Evolutionary conservation across 2,888 invertebrate genomes (phyloP), one percentile per base, ranked within the genome.

Genomic region (Cerastis leucographa): DNA sequence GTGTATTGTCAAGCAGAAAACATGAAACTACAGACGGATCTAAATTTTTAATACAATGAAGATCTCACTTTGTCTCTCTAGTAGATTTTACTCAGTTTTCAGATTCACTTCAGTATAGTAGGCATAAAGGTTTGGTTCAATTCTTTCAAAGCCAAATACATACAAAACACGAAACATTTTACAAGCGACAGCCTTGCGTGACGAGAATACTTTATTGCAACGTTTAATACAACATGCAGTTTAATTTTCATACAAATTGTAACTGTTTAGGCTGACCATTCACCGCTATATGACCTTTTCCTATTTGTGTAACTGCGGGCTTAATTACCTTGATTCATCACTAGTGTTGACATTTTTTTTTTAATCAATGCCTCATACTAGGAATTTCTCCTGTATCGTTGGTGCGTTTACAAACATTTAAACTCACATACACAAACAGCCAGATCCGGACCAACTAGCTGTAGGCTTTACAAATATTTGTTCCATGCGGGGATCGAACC

Each of bases 131-230:
- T 49, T 65, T 35, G 12, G 0, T 35, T 19, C 22, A 22, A 54
- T n/a, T 40, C 40, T 17, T 80, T 77, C 51, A 59, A 77, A 71
- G 51, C 44, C 51, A 69, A 49, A 61, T 35, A 80, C 35, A 59
- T 22, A n/a, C 14, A 29, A 40, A 40, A 22, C 59, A 62, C 29
- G 74, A 77, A 46, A 66, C 82, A 56, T 65, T 70, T 71, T 46
- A 71, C 51, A 29, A 56, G 49, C 69, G n/a, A 59, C 62, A 59
- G 51, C 65, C 65, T 82, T 77, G 83, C 83, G 54, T 80, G 78
- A 71, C 83, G 71, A 65, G 51, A 54, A 40, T 22, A 71, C 44
- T 54, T 82, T 66, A 12, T 11, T 42, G 35, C 42, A 51, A 25
- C n/a, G 46, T 49, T 59, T 76, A 54, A 59, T 82, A 25, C 11